These are phyloP conservation scores for Toxotes lorentzi DNA, from an alignment of 2,797 vertebrate species.

Conservation along the genomic window DNA sequence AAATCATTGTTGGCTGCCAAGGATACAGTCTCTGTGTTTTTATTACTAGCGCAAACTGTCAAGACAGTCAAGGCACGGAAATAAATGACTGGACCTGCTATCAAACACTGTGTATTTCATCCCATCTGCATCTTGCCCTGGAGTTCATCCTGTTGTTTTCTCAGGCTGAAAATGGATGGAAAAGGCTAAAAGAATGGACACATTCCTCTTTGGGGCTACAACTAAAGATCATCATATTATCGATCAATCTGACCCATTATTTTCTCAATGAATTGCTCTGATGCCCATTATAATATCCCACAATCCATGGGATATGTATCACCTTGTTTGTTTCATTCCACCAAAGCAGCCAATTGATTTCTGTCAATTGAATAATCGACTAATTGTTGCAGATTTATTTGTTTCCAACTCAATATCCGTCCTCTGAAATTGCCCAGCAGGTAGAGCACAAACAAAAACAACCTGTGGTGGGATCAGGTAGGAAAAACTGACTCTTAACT, in stretches of 20 bases:
- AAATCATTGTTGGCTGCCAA: constrained; percentile 68
- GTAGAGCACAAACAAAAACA: constrained; percentile 17
- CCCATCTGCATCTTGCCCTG: constrained; percentile 44
- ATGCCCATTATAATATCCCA: background rate
- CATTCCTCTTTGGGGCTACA: background rate
- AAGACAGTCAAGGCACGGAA: constrained; percentile 40
- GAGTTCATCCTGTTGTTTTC: constrained; percentile 1
- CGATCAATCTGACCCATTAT: background rate
- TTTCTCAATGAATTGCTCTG: background rate
- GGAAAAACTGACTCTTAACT: constrained; percentile 6
- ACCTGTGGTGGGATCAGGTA: constrained; percentile 3
- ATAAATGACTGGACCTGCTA: constrained; percentile 60
- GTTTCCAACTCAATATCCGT: background rate
- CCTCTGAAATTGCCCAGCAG: constrained; percentile 1
- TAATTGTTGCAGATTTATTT: background rate
- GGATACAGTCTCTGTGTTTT: constrained; percentile 65
- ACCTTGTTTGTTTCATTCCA: background rate
- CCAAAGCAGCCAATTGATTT: background rate
- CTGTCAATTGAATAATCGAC: too few species aligned
- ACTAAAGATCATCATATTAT: background rate
- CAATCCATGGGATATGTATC: background rate
- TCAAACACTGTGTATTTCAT: constrained; percentile 62
- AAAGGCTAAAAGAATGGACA: background rate
- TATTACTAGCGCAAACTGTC: constrained; percentile 67
- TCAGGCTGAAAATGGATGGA: background rate